A percentile compares a stretch with the other conserved stretches of the same genome.
phyloP scores from a whole-genome alignment of 2,888 invertebrate genomes.

The Spisula subtruncata region DNA sequence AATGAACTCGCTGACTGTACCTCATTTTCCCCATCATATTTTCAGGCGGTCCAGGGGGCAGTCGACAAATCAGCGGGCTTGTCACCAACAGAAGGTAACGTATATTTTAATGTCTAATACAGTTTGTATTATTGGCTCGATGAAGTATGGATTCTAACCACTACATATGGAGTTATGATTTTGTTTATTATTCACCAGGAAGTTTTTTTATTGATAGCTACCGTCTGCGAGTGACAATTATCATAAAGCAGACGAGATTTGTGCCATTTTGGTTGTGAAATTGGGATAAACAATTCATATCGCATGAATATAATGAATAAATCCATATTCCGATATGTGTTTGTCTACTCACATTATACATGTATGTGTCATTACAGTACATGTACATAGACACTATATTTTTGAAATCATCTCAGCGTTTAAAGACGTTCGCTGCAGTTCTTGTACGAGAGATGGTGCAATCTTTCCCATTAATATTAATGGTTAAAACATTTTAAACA shows the following conservation, averaged over 20 bases:
- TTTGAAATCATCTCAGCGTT: too few species aligned
- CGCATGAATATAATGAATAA: conserved; percentile 4
- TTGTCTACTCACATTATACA: neutral
- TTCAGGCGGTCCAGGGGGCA: neutral
- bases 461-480: too few species aligned
- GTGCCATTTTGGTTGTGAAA: neutral
- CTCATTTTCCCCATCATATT: neutral
- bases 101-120: neutral
- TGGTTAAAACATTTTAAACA: too few species aligned
- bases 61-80: neutral
- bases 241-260: neutral
- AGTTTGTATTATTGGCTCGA: neutral
- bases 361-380: too few species aligned
- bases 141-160: neutral
- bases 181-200: neutral
- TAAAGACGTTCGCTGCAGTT: too few species aligned
- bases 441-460: too few species aligned
- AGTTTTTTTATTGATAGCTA: neutral
- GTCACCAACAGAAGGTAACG: conserved; percentile 1
- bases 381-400: too few species aligned
- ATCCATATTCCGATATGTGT: neutral
- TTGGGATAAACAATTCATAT: conserved; percentile 1
- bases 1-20: neutral
- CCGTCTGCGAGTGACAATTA: neutral
- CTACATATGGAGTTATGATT: neutral